These are phyloP conservation scores for Acleris cristana DNA, from an alignment of 2,888 invertebrate genomes.

Conservation along the genomic window DNA sequence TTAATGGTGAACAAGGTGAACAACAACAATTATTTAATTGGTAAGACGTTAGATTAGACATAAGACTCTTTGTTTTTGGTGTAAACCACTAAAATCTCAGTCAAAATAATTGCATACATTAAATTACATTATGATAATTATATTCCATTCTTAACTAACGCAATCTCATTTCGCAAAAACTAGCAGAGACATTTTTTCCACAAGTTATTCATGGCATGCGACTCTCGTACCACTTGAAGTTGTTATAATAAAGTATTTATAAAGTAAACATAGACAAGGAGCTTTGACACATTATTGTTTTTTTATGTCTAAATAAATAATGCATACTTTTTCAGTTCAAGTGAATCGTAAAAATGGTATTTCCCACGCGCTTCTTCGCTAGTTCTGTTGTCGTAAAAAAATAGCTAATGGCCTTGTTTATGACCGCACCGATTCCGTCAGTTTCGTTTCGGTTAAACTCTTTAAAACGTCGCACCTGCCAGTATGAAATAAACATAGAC, in stretches of 20 bases:
- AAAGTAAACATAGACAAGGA: not conserved
- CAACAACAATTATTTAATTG: no score
- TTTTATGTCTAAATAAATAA: slow-evolving; percentile 18
- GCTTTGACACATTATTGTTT: not conserved
- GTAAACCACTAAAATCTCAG: no score
- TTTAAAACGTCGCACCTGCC: slow-evolving; percentile 29
- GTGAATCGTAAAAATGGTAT: slow-evolving; percentile 17
- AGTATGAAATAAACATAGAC: slow-evolving; percentile 10
- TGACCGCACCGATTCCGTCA: slow-evolving; percentile 30
- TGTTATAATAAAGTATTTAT: no score
- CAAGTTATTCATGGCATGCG: not conserved
- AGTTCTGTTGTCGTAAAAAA: slow-evolving; percentile 32
- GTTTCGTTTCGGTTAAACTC: slow-evolving; percentile 30
- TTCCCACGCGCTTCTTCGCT: slow-evolving; percentile 32
- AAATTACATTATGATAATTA: no score
- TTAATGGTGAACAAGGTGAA: no score
- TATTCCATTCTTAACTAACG: no score
- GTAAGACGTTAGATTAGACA: no score
- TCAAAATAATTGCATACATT: no score
- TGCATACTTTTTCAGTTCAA: slow-evolving; percentile 17
- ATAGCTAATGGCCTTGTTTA: slow-evolving; percentile 27
- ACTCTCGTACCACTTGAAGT: not conserved
- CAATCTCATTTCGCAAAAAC: not conserved
- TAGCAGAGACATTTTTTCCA: not conserved
- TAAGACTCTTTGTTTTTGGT: no score